phyloP scores from a whole-genome alignment of 2,797 vertebrate genomes.

The Triplophysa bombifrons region DNA sequence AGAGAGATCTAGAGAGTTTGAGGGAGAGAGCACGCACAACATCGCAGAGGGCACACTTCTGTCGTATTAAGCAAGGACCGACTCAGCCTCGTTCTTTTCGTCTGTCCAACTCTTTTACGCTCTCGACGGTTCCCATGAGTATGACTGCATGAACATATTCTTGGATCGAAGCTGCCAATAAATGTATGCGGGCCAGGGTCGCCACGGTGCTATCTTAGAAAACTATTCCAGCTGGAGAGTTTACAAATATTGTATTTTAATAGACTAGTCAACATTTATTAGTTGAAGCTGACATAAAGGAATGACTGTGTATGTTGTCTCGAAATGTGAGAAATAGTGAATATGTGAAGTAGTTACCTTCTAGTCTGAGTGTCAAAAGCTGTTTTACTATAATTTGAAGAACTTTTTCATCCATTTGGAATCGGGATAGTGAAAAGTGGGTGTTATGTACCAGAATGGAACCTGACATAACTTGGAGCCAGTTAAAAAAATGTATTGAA shows the following conservation, averaged over 20 bases:
- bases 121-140: slow-evolving; percentile 62
- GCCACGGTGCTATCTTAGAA: slow-evolving; percentile 53
- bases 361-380: neutral
- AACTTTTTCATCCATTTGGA: neutral
- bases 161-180: slow-evolving; percentile 67
- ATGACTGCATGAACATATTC: slow-evolving; percentile 66
- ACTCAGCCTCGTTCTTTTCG: slow-evolving; percentile 64
- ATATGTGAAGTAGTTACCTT: neutral
- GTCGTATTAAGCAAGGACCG: slow-evolving; percentile 55
- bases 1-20: slow-evolving; percentile 12
- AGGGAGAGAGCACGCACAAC: slow-evolving; percentile 43
- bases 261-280: slow-evolving; percentile 58
- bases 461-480: neutral
- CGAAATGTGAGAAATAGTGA: neutral
- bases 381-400: neutral
- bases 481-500: neutral
- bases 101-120: slow-evolving; percentile 73
- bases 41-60: slow-evolving; percentile 52
- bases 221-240: slow-evolving; percentile 56
- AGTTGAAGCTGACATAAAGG: slow-evolving; percentile 40
- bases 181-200: slow-evolving; percentile 58
- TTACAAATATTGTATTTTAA: slow-evolving; percentile 57
- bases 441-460: neutral
- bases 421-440: neutral
- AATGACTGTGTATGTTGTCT: neutral